These are phyloP conservation scores for Bovichtus diacanthus DNA, from an alignment of 2,797 vertebrate genomes.

Conservation along the genomic window DNA sequence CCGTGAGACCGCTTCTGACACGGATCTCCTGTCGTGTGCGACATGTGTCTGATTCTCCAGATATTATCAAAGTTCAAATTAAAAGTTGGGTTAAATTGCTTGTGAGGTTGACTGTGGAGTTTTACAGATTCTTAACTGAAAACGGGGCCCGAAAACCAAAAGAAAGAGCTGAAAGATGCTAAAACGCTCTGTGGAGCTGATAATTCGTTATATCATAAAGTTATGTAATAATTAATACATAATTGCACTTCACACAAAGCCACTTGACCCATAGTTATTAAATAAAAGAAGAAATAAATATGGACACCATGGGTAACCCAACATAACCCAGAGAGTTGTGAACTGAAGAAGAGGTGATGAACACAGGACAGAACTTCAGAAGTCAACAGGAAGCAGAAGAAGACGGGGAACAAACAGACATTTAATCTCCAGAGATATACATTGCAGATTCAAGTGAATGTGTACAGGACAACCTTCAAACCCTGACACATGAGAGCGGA, in stretches of 20 bases:
- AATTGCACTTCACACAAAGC: background rate
- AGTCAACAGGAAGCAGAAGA: conserved; percentile 21
- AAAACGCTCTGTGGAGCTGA: background rate
- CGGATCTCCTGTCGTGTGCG: no score
- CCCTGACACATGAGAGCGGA: conserved; percentile 4
- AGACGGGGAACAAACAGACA: conserved; percentile 25
- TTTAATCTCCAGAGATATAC: conserved; percentile 26
- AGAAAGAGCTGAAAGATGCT: no score
- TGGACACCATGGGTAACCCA: background rate
- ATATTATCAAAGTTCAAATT: no score
- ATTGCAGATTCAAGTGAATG: conserved; percentile 9
- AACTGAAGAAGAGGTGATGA: conserved; percentile 13
- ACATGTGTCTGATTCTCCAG: no score
- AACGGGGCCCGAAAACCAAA: background rate
- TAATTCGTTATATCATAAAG: no score
- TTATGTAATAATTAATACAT: no score
- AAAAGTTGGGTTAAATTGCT: no score
- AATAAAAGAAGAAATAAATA: no score
- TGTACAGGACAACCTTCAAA: conserved; percentile 18
- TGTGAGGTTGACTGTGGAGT: no score
- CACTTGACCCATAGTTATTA: background rate
- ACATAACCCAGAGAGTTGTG: conserved; percentile 4
- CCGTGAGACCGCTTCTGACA: no score
- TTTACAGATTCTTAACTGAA: background rate
- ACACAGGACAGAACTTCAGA: conserved; percentile 26